phyloP scores from a whole-genome alignment of 2,113 vertebrate species.

The Notarius lentiginosus region DNA sequence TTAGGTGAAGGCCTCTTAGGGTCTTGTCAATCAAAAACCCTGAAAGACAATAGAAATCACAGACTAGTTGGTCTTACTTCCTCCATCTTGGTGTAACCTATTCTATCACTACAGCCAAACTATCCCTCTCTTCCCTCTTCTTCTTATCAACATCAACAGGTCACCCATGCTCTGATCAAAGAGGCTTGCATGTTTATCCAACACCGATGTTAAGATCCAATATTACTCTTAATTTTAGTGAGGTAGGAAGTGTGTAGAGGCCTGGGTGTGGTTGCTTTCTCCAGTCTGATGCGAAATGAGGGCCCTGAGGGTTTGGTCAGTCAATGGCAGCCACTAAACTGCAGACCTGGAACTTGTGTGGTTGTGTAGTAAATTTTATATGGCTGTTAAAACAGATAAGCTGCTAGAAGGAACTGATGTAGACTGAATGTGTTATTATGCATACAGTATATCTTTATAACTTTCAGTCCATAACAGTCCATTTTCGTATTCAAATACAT shows the following conservation, averaged over 20 bases:
- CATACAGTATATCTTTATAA: background rate
- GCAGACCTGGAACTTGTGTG: conserved; percentile 23
- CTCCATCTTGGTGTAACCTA: conserved; percentile 38
- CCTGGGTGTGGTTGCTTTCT: background rate
- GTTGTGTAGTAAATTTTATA: background rate
- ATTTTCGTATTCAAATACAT: background rate
- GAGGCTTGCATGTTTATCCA: conserved; percentile 54
- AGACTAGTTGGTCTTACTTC: conserved; percentile 49
- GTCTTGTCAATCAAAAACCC: conserved; percentile 40
- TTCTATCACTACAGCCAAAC: conserved; percentile 12
- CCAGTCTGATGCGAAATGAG: conserved; percentile 40
- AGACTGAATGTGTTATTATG: background rate
- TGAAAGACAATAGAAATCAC: conserved; percentile 49
- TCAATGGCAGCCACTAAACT: conserved; percentile 32
- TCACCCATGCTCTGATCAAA: conserved; percentile 54
- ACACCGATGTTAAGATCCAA: conserved; percentile 51
- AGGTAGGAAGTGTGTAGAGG: conserved; percentile 37
- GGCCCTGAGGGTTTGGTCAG: conserved; percentile 22
- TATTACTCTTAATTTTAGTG: conserved; percentile 47
- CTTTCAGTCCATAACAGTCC: background rate
- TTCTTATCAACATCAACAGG: conserved; percentile 44
- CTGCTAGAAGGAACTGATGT: background rate
- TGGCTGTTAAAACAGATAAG: background rate
- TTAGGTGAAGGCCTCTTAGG: conserved; percentile 24
- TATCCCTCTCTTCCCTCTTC: conserved; percentile 33